Evolutionary conservation across 1,140 invertebrate species (phyloP).

Genomic region (Rhizoglyphus robini): DNA sequence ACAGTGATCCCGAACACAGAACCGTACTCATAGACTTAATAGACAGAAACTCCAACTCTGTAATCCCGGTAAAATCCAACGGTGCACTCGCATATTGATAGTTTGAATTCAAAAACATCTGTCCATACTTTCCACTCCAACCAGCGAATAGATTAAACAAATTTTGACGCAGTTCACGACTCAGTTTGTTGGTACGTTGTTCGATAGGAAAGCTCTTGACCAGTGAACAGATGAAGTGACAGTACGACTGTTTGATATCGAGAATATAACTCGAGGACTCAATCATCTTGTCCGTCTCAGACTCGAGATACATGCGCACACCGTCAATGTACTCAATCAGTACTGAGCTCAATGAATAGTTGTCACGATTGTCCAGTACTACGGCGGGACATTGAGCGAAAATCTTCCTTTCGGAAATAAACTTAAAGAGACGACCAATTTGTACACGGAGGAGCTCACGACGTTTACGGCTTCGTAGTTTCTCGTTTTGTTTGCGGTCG

Average conservation of each 20-base stretch:
- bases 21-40: constrained; percentile 77
- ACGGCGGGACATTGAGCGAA: constrained; percentile 72
- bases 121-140: constrained; percentile 76
- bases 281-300: constrained; percentile 61
- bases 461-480: constrained; percentile 69
- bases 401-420: constrained; percentile 80
- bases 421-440: constrained; percentile 73
- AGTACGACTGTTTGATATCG: constrained; percentile 82
- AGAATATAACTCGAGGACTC: constrained; percentile 50
- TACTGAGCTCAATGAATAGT: constrained; percentile 62
- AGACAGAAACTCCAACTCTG: constrained; percentile 49
- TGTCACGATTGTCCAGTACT: constrained; percentile 53
- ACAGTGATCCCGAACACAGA: constrained; percentile 84
- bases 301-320: constrained; percentile 73
- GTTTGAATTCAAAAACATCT: constrained; percentile 36
- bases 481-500: constrained; percentile 87
- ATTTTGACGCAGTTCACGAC: constrained; percentile 66
- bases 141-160: constrained; percentile 80
- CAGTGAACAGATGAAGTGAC: constrained; percentile 80
- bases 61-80: constrained; percentile 31
- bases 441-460: constrained; percentile 83
- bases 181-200: constrained; percentile 63
- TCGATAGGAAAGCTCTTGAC: constrained; percentile 85
- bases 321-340: constrained; percentile 93
- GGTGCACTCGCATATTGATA: constrained; percentile 28